Conservation (phyloP, 1,140 invertebrate genomes). For the Drosophila nikananu region DNA sequence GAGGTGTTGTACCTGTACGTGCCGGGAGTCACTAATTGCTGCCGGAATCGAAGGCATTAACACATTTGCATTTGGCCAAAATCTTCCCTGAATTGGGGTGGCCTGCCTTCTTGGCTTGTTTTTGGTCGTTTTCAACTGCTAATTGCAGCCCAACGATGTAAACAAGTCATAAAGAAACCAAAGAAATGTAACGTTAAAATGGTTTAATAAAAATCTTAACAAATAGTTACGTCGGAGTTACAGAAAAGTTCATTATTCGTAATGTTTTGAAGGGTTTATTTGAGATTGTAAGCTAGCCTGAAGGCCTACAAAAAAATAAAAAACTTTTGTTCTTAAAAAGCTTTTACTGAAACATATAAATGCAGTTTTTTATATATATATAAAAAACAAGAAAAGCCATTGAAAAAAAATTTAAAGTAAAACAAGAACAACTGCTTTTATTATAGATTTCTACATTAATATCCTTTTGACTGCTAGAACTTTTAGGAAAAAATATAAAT, state of each 20-base stretch:
- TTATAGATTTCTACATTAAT: too few relatives aligned
- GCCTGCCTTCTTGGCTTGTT: neutral
- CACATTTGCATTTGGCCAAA: conserved; percentile 17
- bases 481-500: too few relatives aligned
- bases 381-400: neutral
- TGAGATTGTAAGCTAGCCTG: neutral
- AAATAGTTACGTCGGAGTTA: neutral
- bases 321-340: neutral
- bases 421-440: too few relatives aligned
- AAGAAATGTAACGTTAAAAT: neutral
- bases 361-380: neutral
- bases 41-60: conserved; percentile 24
- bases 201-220: neutral
- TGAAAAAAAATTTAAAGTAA: too few relatives aligned
- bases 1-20: conserved; percentile 21
- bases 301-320: neutral
- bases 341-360: neutral
- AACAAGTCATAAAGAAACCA: neutral
- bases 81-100: conserved; percentile 23
- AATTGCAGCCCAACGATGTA: neutral
- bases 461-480: too few relatives aligned
- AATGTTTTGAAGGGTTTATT: too few relatives aligned
- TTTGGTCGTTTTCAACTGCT: neutral
- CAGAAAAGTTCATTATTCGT: neutral
- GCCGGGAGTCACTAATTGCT: conserved; percentile 11